Base-by-base conservation (phyloP, 2,888 invertebrate species). In the Arge pagana region DNA sequence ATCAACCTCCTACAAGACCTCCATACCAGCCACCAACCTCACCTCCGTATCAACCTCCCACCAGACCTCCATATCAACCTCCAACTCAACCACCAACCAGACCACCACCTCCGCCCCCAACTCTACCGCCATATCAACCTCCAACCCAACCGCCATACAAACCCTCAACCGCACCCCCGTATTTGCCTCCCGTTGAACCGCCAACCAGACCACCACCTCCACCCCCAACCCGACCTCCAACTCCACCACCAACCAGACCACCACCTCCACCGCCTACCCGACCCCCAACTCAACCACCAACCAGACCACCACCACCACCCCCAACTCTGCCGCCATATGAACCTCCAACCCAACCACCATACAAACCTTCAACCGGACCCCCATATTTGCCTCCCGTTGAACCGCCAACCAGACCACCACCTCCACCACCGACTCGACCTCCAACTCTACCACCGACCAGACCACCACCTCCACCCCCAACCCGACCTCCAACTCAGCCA, bases 181-280 rank as follows among this genome's bases (percentile, higher is more conserved):
- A 30, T 23, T 26, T 26, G 40, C 56, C 18, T 8, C 56, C n/a
- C 37, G 41, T 18, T 40, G 54, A 10, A 43, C 41, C 8, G 13
- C 16, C 24, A 13, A 16, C 8, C n/a, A 79, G 79, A 7, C 79
- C 78, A 57, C 79, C 80, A 18, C 76, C 74, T 59, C 68, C 78
- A 13, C 79, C 79, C 0, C 79, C 60, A 18, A 52, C 50, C 4
- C 57, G 49, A 18, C 55, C 49, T 10, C 60, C 18, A 49, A 63
- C 45, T 53, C 62, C n/a, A 52, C 58, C 23, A 56, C 55, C 37
- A 42, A 56, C 10, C 21, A 56, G 30, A 35, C 52, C 2, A 10
- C 55, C 51, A 61, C 70, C 15, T 68, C 72, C 50, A 42, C 13
- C 31, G 1, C 70, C 61, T 39, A 54, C 69, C 3, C 67, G 70